A percentile compares a stretch with the other conserved stretches of the same genome.
Conservation (phyloP, 2,797 vertebrate species). For the Girardinus metallicus region DNA sequence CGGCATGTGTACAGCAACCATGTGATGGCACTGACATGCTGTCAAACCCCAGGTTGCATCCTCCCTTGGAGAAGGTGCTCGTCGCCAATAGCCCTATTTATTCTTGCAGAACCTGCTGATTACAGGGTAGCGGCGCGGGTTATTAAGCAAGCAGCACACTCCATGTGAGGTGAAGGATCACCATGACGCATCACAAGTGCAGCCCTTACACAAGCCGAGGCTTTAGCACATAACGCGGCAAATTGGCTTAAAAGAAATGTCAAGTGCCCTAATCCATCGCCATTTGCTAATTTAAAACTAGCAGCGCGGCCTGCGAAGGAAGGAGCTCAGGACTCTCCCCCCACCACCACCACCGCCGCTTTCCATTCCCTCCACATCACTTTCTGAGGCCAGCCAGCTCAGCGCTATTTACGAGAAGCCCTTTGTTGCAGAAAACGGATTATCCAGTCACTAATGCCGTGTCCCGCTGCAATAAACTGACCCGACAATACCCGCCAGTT, state of each 20-base stretch:
- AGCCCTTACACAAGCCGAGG: constrained; percentile 57
- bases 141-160: constrained; percentile 3
- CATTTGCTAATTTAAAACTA: constrained; percentile 53
- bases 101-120: constrained; percentile 7
- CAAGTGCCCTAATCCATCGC: constrained; percentile 64
- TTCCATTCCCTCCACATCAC: constrained; percentile 34
- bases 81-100: neutral
- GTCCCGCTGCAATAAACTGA: constrained; percentile 57
- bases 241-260: constrained; percentile 73
- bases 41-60: constrained; percentile 6
- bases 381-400: constrained; percentile 64
- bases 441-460: constrained; percentile 73
- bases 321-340: constrained; percentile 44
- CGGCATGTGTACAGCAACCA: constrained; percentile 21
- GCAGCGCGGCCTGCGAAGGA: constrained; percentile 37
- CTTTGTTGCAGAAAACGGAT: constrained; percentile 83
- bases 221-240: constrained; percentile 56
- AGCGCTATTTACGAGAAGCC: constrained; percentile 78
- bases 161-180: constrained; percentile 49
- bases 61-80: constrained; percentile 5
- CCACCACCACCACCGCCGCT: neutral
- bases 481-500: constrained; percentile 37
- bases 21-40: constrained; percentile 34
- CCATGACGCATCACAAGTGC: constrained; percentile 69
- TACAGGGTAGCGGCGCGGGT: neutral